These are phyloP conservation scores for Typhlichthys eigenmanni DNA, from an alignment of 2,797 vertebrate genomes.

Conservation along the genomic window DNA sequence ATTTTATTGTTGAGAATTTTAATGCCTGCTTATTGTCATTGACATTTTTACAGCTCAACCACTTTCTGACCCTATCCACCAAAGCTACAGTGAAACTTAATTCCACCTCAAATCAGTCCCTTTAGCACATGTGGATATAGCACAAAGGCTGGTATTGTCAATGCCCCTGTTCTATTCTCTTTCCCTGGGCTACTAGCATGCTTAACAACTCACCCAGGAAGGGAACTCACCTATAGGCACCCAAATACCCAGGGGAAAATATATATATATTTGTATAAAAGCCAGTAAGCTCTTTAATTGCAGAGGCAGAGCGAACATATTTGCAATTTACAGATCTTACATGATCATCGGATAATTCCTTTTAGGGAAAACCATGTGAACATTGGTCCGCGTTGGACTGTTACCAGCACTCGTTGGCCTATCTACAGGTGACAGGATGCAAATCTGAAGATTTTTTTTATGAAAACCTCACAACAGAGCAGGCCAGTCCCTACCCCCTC, in stretches of 20 bases:
- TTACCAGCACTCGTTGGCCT: too few species aligned
- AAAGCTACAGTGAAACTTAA: constrained; percentile 10
- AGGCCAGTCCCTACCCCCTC: constrained; percentile 9
- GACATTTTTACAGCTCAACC: background rate
- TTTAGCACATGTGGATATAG: constrained; percentile 12
- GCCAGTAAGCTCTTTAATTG: too few species aligned
- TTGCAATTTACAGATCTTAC: too few species aligned
- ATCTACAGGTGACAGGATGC: too few species aligned
- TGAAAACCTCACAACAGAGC: constrained; percentile 9
- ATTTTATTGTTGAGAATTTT: too few species aligned
- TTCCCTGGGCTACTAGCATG: background rate
- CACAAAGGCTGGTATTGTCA: constrained; percentile 27
- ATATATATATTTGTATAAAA: too few species aligned
- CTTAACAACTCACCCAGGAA: too few species aligned
- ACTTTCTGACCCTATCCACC: background rate
- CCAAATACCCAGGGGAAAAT: background rate
- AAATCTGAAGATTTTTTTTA: background rate
- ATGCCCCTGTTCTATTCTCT: constrained; percentile 11
- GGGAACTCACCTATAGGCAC: background rate
- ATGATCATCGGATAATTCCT: too few species aligned
- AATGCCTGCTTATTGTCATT: background rate
- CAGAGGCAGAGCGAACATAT: too few species aligned
- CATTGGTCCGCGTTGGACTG: too few species aligned
- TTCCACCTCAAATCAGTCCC: constrained; percentile 3
- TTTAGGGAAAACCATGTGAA: too few species aligned